Conservation (phyloP, 2,113 vertebrate genomes). For the Python bivittatus region DNA sequence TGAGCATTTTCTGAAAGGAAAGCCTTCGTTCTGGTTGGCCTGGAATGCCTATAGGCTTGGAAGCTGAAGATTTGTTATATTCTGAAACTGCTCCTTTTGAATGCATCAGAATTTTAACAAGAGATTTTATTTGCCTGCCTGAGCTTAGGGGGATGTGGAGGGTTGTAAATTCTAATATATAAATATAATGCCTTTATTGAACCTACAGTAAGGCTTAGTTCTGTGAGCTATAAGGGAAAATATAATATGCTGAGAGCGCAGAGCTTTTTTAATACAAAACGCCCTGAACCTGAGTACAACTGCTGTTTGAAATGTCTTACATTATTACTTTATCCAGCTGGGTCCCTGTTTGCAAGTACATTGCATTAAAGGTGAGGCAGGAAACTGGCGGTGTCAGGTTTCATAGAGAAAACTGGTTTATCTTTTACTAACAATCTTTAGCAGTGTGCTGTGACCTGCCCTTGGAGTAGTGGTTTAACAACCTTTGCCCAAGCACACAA, state of each 20-base stretch:
- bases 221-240: neutral
- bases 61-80: neutral
- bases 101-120: neutral
- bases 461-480: conserved; percentile 75
- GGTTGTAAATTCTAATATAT: neutral
- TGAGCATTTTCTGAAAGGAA: neutral
- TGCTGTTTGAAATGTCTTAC: conserved; percentile 27
- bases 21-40: neutral
- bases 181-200: neutral
- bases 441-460: conserved; percentile 70
- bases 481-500: conserved; percentile 73
- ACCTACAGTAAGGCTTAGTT: neutral
- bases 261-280: conserved; percentile 29
- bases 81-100: neutral
- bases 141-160: neutral
- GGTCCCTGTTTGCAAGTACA: conserved; percentile 46
- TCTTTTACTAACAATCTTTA: conserved; percentile 65
- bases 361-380: conserved; percentile 57
- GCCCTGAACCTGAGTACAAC: conserved; percentile 20
- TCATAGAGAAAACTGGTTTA: conserved; percentile 53
- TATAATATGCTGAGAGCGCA: conserved; percentile 1
- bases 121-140: neutral
- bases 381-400: conserved; percentile 50
- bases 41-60: neutral
- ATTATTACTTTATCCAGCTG: conserved; percentile 55